A percentile compares a stretch with the other conserved stretches of the same genome.
phyloP scores from a whole-genome alignment of 37 sponge, comb jelly and placozoan genomes.

The Hexactinellida sp. region DNA sequence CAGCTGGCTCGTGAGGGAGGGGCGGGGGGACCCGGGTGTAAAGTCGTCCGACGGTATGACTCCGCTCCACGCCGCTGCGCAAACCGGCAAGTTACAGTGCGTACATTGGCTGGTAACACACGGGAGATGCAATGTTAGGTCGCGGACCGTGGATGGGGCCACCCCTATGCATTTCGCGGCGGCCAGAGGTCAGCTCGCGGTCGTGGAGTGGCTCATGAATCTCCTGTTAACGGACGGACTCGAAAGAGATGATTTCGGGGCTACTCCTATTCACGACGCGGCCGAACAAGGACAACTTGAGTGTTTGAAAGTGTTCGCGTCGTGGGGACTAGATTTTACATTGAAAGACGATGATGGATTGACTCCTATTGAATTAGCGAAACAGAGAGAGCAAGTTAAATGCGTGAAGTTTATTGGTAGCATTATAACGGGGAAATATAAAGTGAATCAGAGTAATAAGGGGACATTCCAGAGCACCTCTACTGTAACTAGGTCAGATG shows the following conservation, averaged over 20 bases:
- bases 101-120: constrained; percentile 63
- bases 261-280: constrained; percentile 83
- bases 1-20: constrained; percentile 45
- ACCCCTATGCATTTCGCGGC: constrained; percentile 91
- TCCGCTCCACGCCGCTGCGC: constrained; percentile 72
- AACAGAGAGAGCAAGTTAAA: neutral
- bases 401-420: neutral
- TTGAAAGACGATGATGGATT: constrained; percentile 44
- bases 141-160: constrained; percentile 63
- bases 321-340: constrained; percentile 33
- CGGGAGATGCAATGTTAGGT: constrained; percentile 38
- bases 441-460: neutral
- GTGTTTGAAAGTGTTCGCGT: constrained; percentile 58
- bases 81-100: constrained; percentile 52
- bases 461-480: neutral
- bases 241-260: constrained; percentile 72
- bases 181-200: constrained; percentile 60
- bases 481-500: neutral
- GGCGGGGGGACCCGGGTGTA: constrained; percentile 34
- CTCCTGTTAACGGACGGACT: constrained; percentile 50
- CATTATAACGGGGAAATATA: neutral
- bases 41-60: constrained; percentile 75
- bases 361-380: constrained; percentile 29
- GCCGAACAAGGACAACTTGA: constrained; percentile 74
- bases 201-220: constrained; percentile 77